These are phyloP conservation scores for Lepus oiostolus DNA, from an alignment of 2,797 vertebrate species.

Conservation along the genomic window DNA sequence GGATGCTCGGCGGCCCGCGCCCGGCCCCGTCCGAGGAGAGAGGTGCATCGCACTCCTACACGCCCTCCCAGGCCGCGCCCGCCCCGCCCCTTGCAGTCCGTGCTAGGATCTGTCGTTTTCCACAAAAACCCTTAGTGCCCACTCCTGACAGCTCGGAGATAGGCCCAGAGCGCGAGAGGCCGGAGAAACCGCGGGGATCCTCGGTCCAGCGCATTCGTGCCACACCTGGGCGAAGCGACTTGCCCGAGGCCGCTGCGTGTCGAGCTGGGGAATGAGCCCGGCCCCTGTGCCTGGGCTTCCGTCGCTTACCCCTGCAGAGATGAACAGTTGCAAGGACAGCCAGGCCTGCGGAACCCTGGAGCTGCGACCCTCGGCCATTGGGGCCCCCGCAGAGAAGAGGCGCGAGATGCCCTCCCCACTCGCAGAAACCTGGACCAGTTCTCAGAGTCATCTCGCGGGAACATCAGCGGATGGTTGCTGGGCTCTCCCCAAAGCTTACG, in stretches of 20 bases:
- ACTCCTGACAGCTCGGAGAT: slow-evolving; percentile 39
- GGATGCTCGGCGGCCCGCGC: slow-evolving; percentile 58
- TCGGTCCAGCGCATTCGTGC: not conserved
- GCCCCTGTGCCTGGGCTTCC: not conserved
- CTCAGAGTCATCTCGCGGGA: slow-evolving; percentile 1
- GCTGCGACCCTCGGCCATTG: not conserved
- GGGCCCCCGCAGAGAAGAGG: not conserved
- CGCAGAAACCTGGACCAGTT: not conserved
- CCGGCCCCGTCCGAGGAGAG: slow-evolving; percentile 66
- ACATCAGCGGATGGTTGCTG: not conserved
- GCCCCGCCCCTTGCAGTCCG: not conserved
- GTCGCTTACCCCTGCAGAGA: too few relatives aligned
- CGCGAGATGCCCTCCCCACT: not conserved
- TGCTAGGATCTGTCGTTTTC: slow-evolving; percentile 47
- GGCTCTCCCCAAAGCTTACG: not conserved
- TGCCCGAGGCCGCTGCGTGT: slow-evolving; percentile 5
- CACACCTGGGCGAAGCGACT: not conserved
- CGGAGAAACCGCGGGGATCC: not conserved
- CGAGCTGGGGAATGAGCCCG: not conserved
- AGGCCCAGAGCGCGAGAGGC: not conserved
- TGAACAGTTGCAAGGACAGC: too few relatives aligned
- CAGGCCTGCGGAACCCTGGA: not conserved
- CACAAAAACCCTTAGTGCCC: slow-evolving; percentile 26
- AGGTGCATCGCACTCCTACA: not conserved
- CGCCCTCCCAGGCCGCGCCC: slow-evolving; percentile 21